Percentiles rank a stretch among this genome's conserved stretches.
Conservation (phyloP, 2,797 vertebrate species). For the Clarias fuscus region DNA sequence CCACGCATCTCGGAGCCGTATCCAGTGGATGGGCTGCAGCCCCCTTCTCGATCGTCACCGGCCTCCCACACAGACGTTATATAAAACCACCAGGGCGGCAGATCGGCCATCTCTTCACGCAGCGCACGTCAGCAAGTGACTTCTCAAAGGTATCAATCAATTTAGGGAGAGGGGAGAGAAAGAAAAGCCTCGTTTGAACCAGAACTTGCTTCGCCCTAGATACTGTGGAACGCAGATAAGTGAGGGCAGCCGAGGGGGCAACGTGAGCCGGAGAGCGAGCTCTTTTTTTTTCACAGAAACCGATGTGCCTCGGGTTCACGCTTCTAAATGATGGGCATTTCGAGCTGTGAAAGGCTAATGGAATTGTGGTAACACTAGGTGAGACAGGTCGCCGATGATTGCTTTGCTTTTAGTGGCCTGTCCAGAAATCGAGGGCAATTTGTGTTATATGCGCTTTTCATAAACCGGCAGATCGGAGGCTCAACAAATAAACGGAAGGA, state of each 20-base stretch:
- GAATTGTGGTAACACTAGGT: conserved; percentile 27
- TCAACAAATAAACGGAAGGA: conserved; percentile 12
- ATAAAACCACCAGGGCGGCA: conserved; percentile 63
- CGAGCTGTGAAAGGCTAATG: conserved; percentile 46
- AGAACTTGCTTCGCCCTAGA: conserved; percentile 9
- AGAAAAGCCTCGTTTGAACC: conserved; percentile 39
- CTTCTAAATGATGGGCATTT: conserved; percentile 28
- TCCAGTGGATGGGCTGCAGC: conserved; percentile 50
- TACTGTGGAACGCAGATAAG: neutral
- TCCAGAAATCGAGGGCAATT: conserved; percentile 43
- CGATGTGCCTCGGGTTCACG: neutral
- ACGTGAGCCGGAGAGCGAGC: neutral
- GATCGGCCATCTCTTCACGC: conserved; percentile 55
- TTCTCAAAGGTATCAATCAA: conserved; percentile 57
- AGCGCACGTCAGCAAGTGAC: conserved; percentile 46
- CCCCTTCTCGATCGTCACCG: conserved; percentile 54
- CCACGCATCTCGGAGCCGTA: conserved; percentile 61
- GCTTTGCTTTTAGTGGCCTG: conserved; percentile 31
- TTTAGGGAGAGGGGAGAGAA: conserved; percentile 42
- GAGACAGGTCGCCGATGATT: conserved; percentile 40
- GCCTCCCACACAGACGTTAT: conserved; percentile 65
- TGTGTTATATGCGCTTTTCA: conserved; percentile 18
- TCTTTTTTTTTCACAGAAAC: conserved; percentile 13
- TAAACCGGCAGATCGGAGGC: conserved; percentile 27
- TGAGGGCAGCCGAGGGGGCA: conserved; percentile 8